phyloP scores from a whole-genome alignment of 2,113 vertebrate species.

The Labeo catla region DNA sequence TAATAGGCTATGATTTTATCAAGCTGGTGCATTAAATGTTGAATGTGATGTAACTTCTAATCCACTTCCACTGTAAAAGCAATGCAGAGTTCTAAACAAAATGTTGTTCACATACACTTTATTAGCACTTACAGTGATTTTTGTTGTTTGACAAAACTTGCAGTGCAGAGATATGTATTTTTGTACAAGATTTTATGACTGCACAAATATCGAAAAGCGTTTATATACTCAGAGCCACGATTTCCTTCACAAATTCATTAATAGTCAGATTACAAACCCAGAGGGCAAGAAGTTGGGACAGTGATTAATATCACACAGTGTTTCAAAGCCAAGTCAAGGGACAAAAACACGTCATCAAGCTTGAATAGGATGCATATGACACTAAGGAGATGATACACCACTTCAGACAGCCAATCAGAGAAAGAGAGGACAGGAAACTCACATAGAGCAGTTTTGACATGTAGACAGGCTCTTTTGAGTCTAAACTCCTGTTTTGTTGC shows the following conservation, averaged over 20 bases:
- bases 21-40: background rate
- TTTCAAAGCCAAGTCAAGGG: constrained; percentile 37
- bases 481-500: background rate
- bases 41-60: background rate
- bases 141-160: constrained; percentile 51
- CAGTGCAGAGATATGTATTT: constrained; percentile 48
- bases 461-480: background rate
- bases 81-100: constrained; percentile 6
- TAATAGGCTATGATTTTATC: background rate
- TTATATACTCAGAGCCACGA: constrained; percentile 49
- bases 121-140: constrained; percentile 52
- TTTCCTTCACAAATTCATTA: constrained; percentile 46
- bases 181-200: constrained; percentile 53
- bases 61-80: background rate
- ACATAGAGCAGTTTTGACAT: background rate
- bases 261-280: constrained; percentile 25
- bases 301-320: constrained; percentile 11
- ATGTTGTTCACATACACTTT: constrained; percentile 50
- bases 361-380: background rate
- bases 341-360: background rate
- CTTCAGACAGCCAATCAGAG: constrained; percentile 29
- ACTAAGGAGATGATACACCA: background rate
- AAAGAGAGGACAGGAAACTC: constrained; percentile 27
- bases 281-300: constrained; percentile 13
- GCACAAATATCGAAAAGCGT: constrained; percentile 52